These are phyloP conservation scores for Chrysodeixis includens DNA, from an alignment of 2,888 invertebrate genomes.

Conservation along the genomic window DNA sequence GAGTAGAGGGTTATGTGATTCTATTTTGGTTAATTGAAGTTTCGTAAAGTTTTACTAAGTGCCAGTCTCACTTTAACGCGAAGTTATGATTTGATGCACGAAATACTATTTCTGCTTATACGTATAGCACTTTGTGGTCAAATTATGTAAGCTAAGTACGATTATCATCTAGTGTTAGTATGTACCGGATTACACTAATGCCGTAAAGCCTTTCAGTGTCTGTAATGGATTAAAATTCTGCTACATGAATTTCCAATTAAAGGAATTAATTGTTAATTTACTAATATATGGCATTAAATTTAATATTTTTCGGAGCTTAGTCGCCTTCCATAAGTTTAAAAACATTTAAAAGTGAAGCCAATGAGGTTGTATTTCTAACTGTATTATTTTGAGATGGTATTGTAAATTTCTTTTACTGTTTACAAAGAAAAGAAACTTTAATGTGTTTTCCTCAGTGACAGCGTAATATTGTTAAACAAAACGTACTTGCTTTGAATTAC, in stretches of 20 bases:
- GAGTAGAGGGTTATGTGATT: neutral
- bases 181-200: neutral
- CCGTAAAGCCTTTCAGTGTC: neutral
- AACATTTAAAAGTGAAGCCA: no score
- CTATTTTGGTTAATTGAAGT: neutral
- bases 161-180: neutral
- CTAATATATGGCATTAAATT: no score
- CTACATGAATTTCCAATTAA: neutral
- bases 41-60: neutral
- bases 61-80: no score
- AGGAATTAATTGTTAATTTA: no score
- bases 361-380: no score
- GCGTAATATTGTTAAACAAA: neutral
- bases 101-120: no score
- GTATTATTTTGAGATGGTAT: no score
- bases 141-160: neutral
- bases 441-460: neutral
- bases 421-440: neutral
- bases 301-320: no score
- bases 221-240: neutral
- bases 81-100: no score
- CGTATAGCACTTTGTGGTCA: neutral
- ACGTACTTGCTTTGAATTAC: neutral
- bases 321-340: no score
- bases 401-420: neutral